Evolutionary conservation across 2,113 vertebrate species (phyloP).

Genomic region (Protobothrops mucrosquamatus): DNA sequence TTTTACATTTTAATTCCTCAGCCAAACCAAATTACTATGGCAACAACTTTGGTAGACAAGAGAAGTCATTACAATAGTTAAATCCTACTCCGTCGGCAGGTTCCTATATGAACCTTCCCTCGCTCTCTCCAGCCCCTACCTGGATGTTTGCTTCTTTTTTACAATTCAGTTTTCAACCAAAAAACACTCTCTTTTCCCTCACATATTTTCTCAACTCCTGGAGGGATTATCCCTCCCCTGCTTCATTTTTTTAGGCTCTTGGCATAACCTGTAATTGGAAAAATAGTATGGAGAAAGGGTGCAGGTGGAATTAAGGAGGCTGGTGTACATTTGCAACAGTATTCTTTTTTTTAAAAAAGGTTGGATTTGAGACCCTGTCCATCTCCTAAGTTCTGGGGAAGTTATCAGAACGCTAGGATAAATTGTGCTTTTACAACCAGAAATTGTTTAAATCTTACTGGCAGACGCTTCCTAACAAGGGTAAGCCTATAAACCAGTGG

Average conservation of each 20-base stretch:
- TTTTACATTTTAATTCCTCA: not conserved
- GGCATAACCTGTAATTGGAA: not conserved
- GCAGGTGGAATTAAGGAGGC: not conserved
- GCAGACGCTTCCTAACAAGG: not conserved
- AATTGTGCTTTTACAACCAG: not conserved
- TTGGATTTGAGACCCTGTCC: not conserved
- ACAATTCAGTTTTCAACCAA: not conserved
- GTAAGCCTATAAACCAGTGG: too few species aligned
- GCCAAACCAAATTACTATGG: conserved; percentile 6
- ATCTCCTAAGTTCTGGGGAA: not conserved
- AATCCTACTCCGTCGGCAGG: not conserved
- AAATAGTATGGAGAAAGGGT: not conserved
- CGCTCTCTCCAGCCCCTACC: not conserved
- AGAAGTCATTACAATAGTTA: not conserved
- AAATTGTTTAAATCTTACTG: not conserved
- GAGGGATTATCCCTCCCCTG: not conserved
- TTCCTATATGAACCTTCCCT: not conserved
- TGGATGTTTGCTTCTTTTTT: not conserved
- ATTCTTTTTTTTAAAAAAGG: not conserved
- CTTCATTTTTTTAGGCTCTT: not conserved
- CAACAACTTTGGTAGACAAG: not conserved
- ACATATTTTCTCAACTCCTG: not conserved
- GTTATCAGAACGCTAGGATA: not conserved
- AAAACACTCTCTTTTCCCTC: not conserved
- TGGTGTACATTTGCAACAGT: not conserved